Evolutionary conservation across 2,888 invertebrate species (phyloP).

Genomic region (Drosophila pseudotalamancana): DNA sequence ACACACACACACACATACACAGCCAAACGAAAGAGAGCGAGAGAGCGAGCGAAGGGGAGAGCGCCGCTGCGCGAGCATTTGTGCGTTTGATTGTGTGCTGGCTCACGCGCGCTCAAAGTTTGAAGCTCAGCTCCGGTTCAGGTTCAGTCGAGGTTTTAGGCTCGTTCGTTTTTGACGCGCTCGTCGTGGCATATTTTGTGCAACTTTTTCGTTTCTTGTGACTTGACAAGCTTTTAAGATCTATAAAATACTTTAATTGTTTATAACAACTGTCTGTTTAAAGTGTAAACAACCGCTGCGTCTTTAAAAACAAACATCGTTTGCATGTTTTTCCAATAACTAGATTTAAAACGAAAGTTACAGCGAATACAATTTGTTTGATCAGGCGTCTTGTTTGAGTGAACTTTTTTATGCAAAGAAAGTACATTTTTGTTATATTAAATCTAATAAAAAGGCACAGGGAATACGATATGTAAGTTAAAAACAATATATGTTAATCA

Average conservation of each 20-base stretch:
- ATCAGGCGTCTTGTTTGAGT: constrained; percentile 21
- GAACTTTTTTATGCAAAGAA: constrained; percentile 16
- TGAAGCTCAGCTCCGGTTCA: constrained; percentile 53
- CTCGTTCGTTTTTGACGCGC: constrained; percentile 59
- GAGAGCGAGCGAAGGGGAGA: constrained; percentile 10
- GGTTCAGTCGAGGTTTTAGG: constrained; percentile 57
- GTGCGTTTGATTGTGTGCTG: constrained; percentile 9
- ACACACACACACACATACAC: background rate
- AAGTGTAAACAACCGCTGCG: background rate
- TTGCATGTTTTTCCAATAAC: background rate
- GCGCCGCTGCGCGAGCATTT: constrained; percentile 7
- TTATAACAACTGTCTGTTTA: constrained; percentile 7
- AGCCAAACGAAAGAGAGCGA: background rate
- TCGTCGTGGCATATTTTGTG: constrained; percentile 20
- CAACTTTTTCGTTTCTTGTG: constrained; percentile 7
- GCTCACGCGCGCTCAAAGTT: constrained; percentile 32
- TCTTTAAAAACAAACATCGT: constrained; percentile 2
- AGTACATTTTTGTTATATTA: constrained; percentile 4
- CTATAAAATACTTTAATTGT: constrained; percentile 23
- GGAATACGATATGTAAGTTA: constrained; percentile 20
- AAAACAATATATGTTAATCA: too few species aligned
- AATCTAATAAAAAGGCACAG: background rate
- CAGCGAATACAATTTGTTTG: too few species aligned
- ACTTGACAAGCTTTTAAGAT: constrained; percentile 13
- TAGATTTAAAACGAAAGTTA: background rate